Percentiles rank a stretch among this genome's conserved stretches.
Conservation (phyloP, 1,140 invertebrate genomes). For the Formica selysi region DNA sequence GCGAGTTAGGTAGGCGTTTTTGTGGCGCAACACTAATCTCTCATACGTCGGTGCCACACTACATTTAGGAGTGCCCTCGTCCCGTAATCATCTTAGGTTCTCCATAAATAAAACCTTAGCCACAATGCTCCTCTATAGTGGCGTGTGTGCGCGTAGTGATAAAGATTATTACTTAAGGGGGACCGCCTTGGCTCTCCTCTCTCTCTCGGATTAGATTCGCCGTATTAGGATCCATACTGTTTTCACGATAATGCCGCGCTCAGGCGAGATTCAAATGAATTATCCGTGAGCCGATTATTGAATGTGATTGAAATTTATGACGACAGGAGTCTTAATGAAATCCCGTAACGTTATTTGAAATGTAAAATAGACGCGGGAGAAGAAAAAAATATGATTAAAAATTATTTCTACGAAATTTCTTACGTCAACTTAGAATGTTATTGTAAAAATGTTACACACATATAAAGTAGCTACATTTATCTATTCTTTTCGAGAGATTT, state of each 20-base stretch:
- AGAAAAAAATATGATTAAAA: background rate
- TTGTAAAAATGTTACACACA: background rate
- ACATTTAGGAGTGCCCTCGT: slow-evolving; percentile 10
- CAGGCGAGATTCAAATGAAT: slow-evolving; percentile 13
- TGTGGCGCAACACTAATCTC: slow-evolving; percentile 54
- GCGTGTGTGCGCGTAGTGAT: slow-evolving; percentile 31
- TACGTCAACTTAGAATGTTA: background rate
- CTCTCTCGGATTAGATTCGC: background rate
- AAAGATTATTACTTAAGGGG: slow-evolving; percentile 35
- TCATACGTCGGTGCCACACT: slow-evolving; percentile 20
- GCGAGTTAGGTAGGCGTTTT: slow-evolving; percentile 52
- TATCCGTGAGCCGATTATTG: slow-evolving; percentile 9
- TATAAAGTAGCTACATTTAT: too few species aligned
- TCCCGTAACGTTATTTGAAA: background rate
- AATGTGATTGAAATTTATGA: slow-evolving; percentile 29
- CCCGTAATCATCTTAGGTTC: slow-evolving; percentile 52
- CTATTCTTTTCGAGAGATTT: background rate
- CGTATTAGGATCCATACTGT: background rate
- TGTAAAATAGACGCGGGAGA: background rate
- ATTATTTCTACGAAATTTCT: background rate
- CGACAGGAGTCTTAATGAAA: background rate
- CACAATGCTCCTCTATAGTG: background rate
- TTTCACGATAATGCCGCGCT: background rate
- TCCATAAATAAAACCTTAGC: slow-evolving; percentile 52
- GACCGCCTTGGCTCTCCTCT: background rate